These are phyloP conservation scores for Acanthochromis polyacanthus DNA, from an alignment of 2,113 vertebrate species.

Conservation along the genomic window DNA sequence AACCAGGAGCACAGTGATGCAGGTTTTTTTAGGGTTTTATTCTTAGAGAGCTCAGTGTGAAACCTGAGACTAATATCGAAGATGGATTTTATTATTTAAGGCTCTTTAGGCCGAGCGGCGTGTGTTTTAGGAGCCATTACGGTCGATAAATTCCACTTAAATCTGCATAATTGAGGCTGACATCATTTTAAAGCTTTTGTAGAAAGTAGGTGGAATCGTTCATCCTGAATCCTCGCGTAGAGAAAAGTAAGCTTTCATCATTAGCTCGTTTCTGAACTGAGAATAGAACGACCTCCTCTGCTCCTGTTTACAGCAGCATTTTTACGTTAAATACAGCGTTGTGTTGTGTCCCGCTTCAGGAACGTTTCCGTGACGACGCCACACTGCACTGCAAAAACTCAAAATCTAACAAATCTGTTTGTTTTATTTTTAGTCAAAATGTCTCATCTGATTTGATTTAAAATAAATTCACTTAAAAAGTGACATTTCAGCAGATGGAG, in stretches of 20 bases:
- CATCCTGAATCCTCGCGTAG: not conserved
- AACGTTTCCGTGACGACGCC: no score
- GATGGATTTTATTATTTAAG: conserved; percentile 5
- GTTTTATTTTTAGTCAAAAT: no score
- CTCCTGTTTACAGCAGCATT: no score
- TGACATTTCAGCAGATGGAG: no score
- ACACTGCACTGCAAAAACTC: no score
- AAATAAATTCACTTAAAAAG: no score
- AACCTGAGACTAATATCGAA: not conserved
- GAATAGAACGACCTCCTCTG: conserved; percentile 54
- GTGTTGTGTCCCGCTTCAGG: no score
- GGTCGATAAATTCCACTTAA: not conserved
- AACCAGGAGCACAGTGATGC: not conserved
- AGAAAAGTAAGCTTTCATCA: no score
- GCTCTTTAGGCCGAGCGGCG: not conserved
- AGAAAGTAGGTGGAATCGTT: conserved; percentile 19
- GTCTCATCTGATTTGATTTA: no score
- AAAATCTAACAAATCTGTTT: no score
- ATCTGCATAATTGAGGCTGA: conserved; percentile 9
- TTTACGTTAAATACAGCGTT: no score
- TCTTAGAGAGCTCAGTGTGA: not conserved
- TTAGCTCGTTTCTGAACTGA: not conserved
- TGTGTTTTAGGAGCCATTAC: conserved; percentile 12
- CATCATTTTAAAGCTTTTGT: not conserved
- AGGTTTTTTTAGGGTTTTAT: conserved; percentile 18